Conservation (phyloP, 2,888 invertebrate genomes). For the Oligia latruncula region DNA sequence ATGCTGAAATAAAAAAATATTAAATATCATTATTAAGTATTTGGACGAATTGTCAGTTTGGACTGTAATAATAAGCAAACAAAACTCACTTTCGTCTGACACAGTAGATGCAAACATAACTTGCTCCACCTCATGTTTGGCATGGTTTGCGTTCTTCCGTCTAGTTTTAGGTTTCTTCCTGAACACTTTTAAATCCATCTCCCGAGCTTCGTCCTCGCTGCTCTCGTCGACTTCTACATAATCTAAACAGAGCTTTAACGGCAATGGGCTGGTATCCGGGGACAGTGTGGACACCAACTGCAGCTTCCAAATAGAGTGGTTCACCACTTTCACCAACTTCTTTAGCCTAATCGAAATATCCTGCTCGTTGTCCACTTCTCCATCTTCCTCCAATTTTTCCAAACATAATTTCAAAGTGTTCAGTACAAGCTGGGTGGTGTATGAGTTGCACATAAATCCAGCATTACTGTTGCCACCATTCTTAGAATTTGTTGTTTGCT, state of each 20-base stretch:
- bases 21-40: not conserved
- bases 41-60: not conserved
- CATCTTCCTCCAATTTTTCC: slow-evolving; percentile 84
- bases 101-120: slow-evolving; percentile 83
- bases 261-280: slow-evolving; percentile 84
- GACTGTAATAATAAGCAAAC: not conserved
- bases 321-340: slow-evolving; percentile 87
- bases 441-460: slow-evolving; percentile 91
- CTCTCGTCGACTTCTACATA: slow-evolving; percentile 87
- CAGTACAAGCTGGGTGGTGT: slow-evolving; percentile 90
- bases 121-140: slow-evolving; percentile 82
- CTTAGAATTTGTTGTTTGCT: slow-evolving; percentile 76
- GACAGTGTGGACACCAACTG: slow-evolving; percentile 91
- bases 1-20: slow-evolving; percentile 74
- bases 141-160: slow-evolving; percentile 77
- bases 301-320: slow-evolving; percentile 93
- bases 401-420: slow-evolving; percentile 90
- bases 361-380: slow-evolving; percentile 73
- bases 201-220: slow-evolving; percentile 86
- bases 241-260: slow-evolving; percentile 84
- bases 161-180: slow-evolving; percentile 84
- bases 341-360: slow-evolving; percentile 75
- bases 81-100: slow-evolving; percentile 81
- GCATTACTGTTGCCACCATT: slow-evolving; percentile 75
- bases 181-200: slow-evolving; percentile 76